A percentile compares a stretch with the other conserved stretches of the same genome.
Evolutionary conservation across 2,797 vertebrate genomes (phyloP).

Genomic region (Botia almorhae): DNA sequence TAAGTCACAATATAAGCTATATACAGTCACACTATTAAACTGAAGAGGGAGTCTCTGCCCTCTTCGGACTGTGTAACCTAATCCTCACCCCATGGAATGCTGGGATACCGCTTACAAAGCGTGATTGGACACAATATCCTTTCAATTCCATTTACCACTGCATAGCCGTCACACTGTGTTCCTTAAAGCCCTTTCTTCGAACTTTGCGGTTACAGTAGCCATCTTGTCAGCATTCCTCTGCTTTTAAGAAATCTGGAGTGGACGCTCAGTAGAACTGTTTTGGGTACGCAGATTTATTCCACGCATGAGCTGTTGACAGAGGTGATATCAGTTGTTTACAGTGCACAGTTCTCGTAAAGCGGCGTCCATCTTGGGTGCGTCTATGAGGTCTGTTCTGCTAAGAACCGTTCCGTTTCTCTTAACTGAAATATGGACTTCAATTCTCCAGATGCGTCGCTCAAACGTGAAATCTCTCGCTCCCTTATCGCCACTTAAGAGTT

Average conservation of each 20-base stretch:
- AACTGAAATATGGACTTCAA: not conserved
- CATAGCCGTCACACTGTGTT: not conserved
- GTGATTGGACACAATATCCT: slow-evolving; percentile 5
- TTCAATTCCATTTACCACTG: slow-evolving; percentile 3
- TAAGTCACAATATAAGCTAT: not conserved
- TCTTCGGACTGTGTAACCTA: slow-evolving; percentile 25
- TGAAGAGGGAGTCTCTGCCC: not conserved
- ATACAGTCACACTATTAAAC: not conserved
- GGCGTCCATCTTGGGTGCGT: slow-evolving; percentile 30
- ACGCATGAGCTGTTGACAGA: slow-evolving; percentile 30
- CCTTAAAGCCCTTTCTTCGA: slow-evolving; percentile 2
- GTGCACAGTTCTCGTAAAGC: slow-evolving; percentile 21
- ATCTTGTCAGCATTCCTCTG: not conserved
- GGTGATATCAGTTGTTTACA: slow-evolving; percentile 30
- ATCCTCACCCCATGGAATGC: not conserved
- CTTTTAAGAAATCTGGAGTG: slow-evolving; percentile 34
- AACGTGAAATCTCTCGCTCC: slow-evolving; percentile 32
- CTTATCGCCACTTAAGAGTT: slow-evolving; percentile 31
- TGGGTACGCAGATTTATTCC: slow-evolving; percentile 29
- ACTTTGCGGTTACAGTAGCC: not conserved
- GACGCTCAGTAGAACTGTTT: slow-evolving; percentile 28
- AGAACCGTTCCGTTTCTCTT: no score
- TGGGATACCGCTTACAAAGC: not conserved
- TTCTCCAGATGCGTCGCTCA: not conserved
- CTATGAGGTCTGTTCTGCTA: not conserved